A percentile compares a stretch with the other conserved stretches of the same genome.
Conservation (phyloP, 2,888 invertebrate genomes). For the Lamellibrachia columna region DNA sequence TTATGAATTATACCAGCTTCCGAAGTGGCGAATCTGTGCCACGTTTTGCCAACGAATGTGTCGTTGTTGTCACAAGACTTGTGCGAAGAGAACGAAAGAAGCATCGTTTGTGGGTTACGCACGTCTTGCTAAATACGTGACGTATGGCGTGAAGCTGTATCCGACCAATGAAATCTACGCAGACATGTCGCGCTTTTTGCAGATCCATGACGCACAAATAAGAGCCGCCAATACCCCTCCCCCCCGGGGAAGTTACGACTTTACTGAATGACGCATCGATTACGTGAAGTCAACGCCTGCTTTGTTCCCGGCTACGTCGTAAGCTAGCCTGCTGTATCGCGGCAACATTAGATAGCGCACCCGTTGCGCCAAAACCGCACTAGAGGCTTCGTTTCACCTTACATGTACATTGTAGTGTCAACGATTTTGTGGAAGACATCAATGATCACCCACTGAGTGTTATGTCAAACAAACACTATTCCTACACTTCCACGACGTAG, state of each 20-base stretch:
- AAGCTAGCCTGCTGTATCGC: background rate
- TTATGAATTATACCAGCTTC: background rate
- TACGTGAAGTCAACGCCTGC: background rate
- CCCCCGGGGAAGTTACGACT: background rate
- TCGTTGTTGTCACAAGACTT: background rate
- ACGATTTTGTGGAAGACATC: background rate
- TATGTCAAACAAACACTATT: background rate
- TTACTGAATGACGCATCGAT: background rate
- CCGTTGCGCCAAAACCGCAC: background rate
- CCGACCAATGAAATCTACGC: too few species aligned
- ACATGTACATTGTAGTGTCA: background rate
- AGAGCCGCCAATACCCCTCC: background rate
- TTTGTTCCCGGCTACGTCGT: background rate
- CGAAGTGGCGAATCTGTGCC: background rate
- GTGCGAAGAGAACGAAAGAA: background rate
- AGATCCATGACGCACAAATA: background rate
- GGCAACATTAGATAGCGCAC: background rate
- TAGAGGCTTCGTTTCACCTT: background rate
- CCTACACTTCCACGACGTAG: background rate
- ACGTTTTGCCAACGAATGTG: background rate
- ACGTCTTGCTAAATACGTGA: background rate
- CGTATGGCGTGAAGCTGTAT: background rate
- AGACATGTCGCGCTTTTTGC: background rate
- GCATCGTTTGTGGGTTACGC: background rate
- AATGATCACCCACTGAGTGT: background rate